phyloP scores from a whole-genome alignment of 2,797 vertebrate species.

The Lutjanus campechanus region DNA sequence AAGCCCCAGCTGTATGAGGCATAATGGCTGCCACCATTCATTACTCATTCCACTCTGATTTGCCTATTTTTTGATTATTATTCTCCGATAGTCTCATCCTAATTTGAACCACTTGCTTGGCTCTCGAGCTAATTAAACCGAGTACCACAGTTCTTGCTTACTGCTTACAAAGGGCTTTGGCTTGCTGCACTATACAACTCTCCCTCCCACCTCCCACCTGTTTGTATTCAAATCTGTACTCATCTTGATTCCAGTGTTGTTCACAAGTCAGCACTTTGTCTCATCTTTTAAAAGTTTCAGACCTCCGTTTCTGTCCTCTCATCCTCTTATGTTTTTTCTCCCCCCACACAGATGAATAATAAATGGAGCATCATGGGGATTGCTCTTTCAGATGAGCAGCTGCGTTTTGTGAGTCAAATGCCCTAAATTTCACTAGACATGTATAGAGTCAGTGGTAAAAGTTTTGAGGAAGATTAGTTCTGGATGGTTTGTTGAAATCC shows the following conservation, averaged over 20 bases:
- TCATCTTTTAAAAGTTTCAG: conserved; percentile 71
- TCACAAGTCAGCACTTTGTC: conserved; percentile 76
- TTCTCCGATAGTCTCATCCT: conserved; percentile 65
- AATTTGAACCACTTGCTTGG: conserved; percentile 69
- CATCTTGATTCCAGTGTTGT: conserved; percentile 57
- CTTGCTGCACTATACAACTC: conserved; percentile 41
- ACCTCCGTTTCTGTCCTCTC: conserved; percentile 67
- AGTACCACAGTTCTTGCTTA: conserved; percentile 53
- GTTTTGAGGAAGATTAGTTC: conserved; percentile 61
- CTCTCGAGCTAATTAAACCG: conserved; percentile 73
- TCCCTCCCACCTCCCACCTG: conserved; percentile 67
- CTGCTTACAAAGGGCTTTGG: conserved; percentile 69
- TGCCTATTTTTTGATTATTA: conserved; percentile 66
- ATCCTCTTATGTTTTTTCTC: conserved; percentile 48
- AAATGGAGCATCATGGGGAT: conserved; percentile 75
- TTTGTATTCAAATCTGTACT: conserved; percentile 69
- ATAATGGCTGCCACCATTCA: conserved; percentile 50
- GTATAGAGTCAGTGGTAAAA: conserved; percentile 62
- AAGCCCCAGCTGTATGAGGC: conserved; percentile 57
- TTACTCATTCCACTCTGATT: conserved; percentile 52
- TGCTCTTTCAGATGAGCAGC: conserved; percentile 77
- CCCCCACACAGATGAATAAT: conserved; percentile 75
- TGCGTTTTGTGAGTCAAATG: conserved; percentile 78
- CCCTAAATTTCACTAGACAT: conserved; percentile 67
- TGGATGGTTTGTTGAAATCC: conserved; percentile 57